Evolutionary conservation across 2,888 invertebrate genomes (phyloP), one percentile per base, ranked within the genome.

Genomic region (Idaea aversata): DNA sequence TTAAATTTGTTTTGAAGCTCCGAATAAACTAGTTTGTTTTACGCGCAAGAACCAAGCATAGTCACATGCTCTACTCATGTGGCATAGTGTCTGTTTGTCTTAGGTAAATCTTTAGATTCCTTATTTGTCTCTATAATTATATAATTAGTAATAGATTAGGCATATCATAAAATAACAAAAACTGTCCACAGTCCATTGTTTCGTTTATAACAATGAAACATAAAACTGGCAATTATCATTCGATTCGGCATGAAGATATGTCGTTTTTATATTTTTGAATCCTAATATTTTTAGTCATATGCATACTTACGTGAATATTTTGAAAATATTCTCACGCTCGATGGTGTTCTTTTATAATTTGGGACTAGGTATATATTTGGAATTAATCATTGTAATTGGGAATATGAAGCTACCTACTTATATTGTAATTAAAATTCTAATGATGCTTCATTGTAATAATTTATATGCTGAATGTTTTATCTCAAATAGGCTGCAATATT

Each of bases 141-240:
- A 36, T 47, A 25, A 25, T 25, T 25, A 25, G 25, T 47, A 7
- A 10, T 47, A 47, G 47, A 47, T 47, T 47, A 47, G 47, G 47
- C 47, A 47, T 47, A 47, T 47, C 47, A 10, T 47, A 47, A 47
- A 58, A 58, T 15, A 58, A 16, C 58, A 58, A 58, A 58, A 58
- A 15, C 58, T 16, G 58, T 16, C 16, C 57, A 65, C n/a, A 15
- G 47, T 15, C 64, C 58, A 65, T 69, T 69, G 65, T 67, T 64
- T 67, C 63, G n/a, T 25, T 13, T 34, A 57, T 61, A 63, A 69
- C 69, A 69, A 66, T 67, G 62, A 63, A 64, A 63, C 65, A 62
- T 64, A 15, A 61, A 34, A 34, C 59, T 59, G n/a, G 36, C 59
- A 62, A 66, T 66, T 63, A 66, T 47, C 38, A 61, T 7, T 10